Evolutionary conservation across 2,888 invertebrate genomes (phyloP).

Genomic region (Elgonia sp.): DNA sequence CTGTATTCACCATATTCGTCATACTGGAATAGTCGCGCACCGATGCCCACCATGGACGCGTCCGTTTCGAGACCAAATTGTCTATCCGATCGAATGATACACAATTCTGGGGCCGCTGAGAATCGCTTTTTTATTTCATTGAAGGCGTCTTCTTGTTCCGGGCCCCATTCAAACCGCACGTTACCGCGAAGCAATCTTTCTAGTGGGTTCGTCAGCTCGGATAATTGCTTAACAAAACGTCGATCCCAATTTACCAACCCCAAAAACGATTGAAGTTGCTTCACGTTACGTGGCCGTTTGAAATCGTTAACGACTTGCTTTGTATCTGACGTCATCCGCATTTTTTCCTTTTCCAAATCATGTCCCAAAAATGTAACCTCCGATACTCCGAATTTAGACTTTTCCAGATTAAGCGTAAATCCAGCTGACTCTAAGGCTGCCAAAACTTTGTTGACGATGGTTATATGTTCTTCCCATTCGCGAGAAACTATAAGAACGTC

Average conservation of each 20-base stretch:
- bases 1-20: not conserved
- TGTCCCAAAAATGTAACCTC: not conserved
- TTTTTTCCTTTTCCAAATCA: not conserved
- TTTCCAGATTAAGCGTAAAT: not conserved
- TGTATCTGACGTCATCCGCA: not conserved
- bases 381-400: not conserved
- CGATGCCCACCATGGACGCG: not conserved
- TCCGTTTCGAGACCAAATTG: not conserved
- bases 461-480: not conserved
- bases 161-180: not conserved
- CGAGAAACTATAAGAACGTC: not conserved
- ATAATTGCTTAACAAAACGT: not conserved
- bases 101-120: not conserved
- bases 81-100: not conserved
- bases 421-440: not conserved
- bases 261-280: not conserved
- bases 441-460: not conserved
- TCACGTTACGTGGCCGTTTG: not conserved
- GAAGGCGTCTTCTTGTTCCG: not conserved
- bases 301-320: not conserved
- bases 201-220: not conserved
- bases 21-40: not conserved
- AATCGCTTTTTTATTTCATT: not conserved
- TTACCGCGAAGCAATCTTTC: not conserved
- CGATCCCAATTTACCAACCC: conserved; percentile 10